Conservation (phyloP, 2,797 vertebrate species). For the Sparidentex hasta region DNA sequence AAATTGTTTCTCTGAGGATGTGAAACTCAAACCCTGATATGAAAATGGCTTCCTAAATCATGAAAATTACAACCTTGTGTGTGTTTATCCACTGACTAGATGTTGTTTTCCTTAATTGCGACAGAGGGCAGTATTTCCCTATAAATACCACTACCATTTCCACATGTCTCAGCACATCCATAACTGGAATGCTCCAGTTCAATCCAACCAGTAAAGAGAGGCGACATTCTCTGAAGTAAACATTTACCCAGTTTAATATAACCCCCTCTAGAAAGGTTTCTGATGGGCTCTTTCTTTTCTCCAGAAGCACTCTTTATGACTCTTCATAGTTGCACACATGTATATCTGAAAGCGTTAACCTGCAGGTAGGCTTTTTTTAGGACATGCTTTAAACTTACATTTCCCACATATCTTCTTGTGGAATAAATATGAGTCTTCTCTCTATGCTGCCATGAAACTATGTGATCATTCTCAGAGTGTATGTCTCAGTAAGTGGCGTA, state of each 20-base stretch:
- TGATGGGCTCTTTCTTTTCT: neutral
- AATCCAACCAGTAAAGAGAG: constrained; percentile 13
- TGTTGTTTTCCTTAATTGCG: constrained; percentile 35
- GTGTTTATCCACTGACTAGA: neutral
- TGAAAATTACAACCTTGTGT: neutral
- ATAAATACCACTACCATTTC: constrained; percentile 23
- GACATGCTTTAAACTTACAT: neutral
- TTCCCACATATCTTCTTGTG: neutral
- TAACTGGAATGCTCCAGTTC: constrained; percentile 5
- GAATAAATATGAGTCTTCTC: neutral
- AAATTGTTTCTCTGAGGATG: no score
- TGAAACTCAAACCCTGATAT: neutral
- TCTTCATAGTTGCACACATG: neutral
- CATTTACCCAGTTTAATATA: constrained; percentile 49
- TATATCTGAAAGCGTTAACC: constrained; percentile 1
- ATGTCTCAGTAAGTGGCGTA: neutral
- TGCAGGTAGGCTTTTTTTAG: constrained; percentile 1
- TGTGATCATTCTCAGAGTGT: neutral
- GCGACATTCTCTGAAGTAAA: constrained; percentile 20
- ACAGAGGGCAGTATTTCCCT: constrained; percentile 71
- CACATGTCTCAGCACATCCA: constrained; percentile 1
- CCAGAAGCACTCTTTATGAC: no score
- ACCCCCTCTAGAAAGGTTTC: neutral
- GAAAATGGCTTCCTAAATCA: neutral
- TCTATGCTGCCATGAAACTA: neutral